Base-by-base conservation (phyloP, 2,888 invertebrate species). In the Papilio gigon region DNA sequence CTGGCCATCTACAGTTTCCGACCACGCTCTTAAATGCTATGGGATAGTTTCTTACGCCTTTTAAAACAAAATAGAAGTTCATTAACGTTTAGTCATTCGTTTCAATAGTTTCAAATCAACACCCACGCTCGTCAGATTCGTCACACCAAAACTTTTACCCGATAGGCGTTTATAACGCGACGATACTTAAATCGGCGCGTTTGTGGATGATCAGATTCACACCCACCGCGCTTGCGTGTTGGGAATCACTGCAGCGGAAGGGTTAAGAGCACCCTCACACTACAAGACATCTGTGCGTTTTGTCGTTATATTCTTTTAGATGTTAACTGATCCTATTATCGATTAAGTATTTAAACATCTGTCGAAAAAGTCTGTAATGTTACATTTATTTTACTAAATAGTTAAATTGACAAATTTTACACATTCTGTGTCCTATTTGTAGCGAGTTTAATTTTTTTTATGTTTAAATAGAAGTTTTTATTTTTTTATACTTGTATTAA, bases 41-140 rank as follows among this genome's bases (percentile, higher is more conserved):
- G 9, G 30, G 27, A 56, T 56, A 17, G 53, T 56, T 56, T 30
- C 17, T 56, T 9, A 56, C 17, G 53, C 53, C 8, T 53, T 53
- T 56, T 11, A 9, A 30, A 30, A 8, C n/a, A 30, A 30, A 17
- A n/a, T n/a, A 11, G 27, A 53, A 53, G 27, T 27, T 53, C 2
- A 25, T 25, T 11, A 27, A 53, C 27, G 22, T 53, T 53, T n/a
- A 27, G n/a, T 27, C 53, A 53, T 56, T 56, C 53, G 53, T 56
- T 56, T 56, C 56, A 64, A 37, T 25, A 17, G 65, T 17, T 65
- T 56, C 47, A 44, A 25, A 40, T 40, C 27, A 56, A 56, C 65
- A 65, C 65, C 56, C 30, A 56, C 56, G 35, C 25, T 56, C 25
- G 40, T 65, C 53, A 56, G 30, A 65, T 65, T 53, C 64, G 53